These are phyloP conservation scores for Heliopora coerulea DNA, from an alignment of 92 coral and sea anemone genomes.

Conservation along the genomic window DNA sequence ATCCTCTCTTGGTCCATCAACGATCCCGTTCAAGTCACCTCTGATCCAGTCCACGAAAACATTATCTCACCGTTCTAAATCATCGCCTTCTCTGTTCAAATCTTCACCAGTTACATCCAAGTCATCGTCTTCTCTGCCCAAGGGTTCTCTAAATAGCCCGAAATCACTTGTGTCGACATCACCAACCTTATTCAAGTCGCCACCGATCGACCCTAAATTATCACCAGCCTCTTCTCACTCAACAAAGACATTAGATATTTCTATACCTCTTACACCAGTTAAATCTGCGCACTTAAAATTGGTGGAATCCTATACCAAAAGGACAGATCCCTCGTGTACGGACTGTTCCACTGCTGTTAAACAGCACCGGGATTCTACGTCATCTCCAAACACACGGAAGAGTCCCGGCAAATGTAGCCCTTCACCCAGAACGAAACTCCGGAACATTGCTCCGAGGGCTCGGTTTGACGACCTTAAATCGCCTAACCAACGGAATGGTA, in stretches of 20 bases:
- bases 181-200: slow-evolving; percentile 18
- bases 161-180: slow-evolving; percentile 21
- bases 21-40: neutral
- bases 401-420: neutral
- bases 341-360: neutral
- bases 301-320: neutral
- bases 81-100: slow-evolving; percentile 25
- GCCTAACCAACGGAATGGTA: neutral
- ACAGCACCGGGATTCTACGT: no score
- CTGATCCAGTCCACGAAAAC: slow-evolving; percentile 3
- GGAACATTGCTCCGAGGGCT: neutral
- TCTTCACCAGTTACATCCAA: slow-evolving; percentile 3
- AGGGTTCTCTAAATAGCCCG: neutral
- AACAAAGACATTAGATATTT: slow-evolving; percentile 13
- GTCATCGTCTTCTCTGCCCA: neutral
- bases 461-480: neutral
- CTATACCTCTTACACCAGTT: slow-evolving; percentile 26
- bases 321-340: neutral
- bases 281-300: neutral
- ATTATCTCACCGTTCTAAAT: slow-evolving; percentile 17
- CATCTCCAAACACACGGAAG: neutral
- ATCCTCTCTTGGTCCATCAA: neutral
- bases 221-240: slow-evolving; percentile 9
- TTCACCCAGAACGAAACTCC: neutral
- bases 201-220: neutral